A percentile compares a stretch with the other conserved stretches of the same genome.
These are phyloP conservation scores for Ectemnius continuus DNA, from an alignment of 2,888 invertebrate species.

Conservation along the genomic window DNA sequence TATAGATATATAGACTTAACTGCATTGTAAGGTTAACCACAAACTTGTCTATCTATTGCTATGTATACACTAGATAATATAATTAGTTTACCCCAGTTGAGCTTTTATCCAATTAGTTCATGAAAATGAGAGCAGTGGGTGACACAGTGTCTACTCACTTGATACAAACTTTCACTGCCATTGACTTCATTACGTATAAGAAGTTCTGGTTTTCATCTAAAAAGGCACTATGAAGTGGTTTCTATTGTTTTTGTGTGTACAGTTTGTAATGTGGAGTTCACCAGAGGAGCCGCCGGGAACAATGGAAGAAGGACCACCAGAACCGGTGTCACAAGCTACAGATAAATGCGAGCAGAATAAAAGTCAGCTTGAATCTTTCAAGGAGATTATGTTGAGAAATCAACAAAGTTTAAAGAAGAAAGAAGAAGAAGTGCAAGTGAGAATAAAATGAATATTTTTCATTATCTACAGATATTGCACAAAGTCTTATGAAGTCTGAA, in stretches of 20 bases:
- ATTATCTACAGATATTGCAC: background rate
- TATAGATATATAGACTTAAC: conserved; percentile 21
- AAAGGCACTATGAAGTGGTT: conserved; percentile 70
- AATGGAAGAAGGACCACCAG: conserved; percentile 63
- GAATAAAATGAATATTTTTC: background rate
- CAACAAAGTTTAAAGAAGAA: conserved; percentile 73
- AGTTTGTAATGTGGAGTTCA: conserved; percentile 73
- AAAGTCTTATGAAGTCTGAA: background rate
- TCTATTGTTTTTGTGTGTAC: conserved; percentile 67
- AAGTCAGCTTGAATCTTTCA: conserved; percentile 70
- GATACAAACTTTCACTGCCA: conserved; percentile 74
- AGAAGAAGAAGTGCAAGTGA: conserved; percentile 75
- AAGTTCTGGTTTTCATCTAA: conserved; percentile 24
- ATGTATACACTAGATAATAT: conserved; percentile 66
- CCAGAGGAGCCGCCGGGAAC: conserved; percentile 70
- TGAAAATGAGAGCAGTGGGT: conserved; percentile 74
- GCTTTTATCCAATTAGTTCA: conserved; percentile 74
- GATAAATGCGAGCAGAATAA: conserved; percentile 69
- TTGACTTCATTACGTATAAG: conserved; percentile 54
- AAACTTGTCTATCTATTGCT: conserved; percentile 46
- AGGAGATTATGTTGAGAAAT: conserved; percentile 73
- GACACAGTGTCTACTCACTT: conserved; percentile 67
- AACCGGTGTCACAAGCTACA: conserved; percentile 55
- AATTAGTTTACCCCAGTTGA: conserved; percentile 75
- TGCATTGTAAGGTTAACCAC: conserved; percentile 43